These are phyloP conservation scores for Drosophila mayaguana DNA, from an alignment of 2,888 invertebrate species.

Conservation along the genomic window DNA sequence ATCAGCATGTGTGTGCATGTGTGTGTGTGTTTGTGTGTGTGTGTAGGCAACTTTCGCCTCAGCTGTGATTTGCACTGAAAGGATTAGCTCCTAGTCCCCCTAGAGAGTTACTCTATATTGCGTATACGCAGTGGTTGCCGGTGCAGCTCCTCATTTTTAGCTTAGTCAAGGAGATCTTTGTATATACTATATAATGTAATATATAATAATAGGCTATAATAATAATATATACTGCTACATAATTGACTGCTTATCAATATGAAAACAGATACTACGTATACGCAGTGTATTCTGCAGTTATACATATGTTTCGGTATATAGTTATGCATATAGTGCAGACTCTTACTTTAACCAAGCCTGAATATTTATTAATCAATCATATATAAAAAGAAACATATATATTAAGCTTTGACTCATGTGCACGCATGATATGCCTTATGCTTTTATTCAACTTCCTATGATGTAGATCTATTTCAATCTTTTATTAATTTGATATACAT, in stretches of 20 bases:
- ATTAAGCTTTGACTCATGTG: no score
- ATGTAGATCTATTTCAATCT: background rate
- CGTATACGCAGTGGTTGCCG: background rate
- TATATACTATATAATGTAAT: no score
- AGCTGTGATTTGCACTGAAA: constrained; percentile 11
- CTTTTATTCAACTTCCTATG: background rate
- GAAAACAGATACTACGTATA: background rate
- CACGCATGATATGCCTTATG: background rate
- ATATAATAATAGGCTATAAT: no score
- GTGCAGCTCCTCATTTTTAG: background rate
- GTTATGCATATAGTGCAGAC: background rate
- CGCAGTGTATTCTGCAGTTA: background rate
- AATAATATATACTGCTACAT: no score
- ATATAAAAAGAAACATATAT: background rate
- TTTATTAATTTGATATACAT: no score
- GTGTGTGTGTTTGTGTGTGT: constrained; percentile 25
- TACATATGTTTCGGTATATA: no score
- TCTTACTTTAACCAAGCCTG: background rate
- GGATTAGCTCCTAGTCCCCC: constrained; percentile 2
- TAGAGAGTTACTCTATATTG: background rate
- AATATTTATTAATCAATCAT: background rate
- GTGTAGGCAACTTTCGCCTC: constrained; percentile 52
- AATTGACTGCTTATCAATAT: no score
- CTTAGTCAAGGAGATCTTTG: no score
- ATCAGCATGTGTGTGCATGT: constrained; percentile 45